Evolutionary conservation across 2,888 invertebrate genomes (phyloP).

Genomic region (Platycnemis pennipes): DNA sequence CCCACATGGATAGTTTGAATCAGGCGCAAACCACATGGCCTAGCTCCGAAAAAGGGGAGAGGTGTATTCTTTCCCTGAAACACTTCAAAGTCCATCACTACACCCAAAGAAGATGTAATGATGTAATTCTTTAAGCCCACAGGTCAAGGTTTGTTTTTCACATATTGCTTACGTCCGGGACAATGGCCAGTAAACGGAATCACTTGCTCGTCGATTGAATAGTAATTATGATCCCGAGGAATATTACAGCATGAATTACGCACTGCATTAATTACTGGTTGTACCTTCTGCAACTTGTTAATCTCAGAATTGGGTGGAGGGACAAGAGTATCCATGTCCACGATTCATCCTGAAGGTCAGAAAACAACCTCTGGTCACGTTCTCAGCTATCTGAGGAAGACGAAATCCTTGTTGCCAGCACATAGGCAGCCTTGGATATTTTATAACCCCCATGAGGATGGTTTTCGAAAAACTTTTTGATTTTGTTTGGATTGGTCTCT

Average conservation of each 20-base stretch:
- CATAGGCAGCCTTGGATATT: no score
- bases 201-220: constrained; percentile 5
- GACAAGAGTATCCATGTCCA: no score
- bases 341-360: no score
- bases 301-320: neutral
- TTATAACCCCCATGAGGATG: no score
- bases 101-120: neutral
- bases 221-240: neutral
- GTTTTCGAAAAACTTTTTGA: no score
- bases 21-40: neutral
- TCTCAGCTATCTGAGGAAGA: no score
- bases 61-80: constrained; percentile 9
- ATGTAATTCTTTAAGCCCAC: neutral
- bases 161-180: neutral
- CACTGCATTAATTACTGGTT: neutral
- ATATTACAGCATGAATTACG: neutral
- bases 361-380: no score
- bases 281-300: constrained; percentile 20
- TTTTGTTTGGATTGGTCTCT: no score
- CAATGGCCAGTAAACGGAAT: constrained; percentile 24
- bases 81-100: constrained; percentile 11
- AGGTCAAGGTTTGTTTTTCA: neutral
- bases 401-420: no score
- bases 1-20: neutral
- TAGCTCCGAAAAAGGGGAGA: neutral